Conservation (phyloP, 1,140 invertebrate species). For the Drosophila ananassae region DNA sequence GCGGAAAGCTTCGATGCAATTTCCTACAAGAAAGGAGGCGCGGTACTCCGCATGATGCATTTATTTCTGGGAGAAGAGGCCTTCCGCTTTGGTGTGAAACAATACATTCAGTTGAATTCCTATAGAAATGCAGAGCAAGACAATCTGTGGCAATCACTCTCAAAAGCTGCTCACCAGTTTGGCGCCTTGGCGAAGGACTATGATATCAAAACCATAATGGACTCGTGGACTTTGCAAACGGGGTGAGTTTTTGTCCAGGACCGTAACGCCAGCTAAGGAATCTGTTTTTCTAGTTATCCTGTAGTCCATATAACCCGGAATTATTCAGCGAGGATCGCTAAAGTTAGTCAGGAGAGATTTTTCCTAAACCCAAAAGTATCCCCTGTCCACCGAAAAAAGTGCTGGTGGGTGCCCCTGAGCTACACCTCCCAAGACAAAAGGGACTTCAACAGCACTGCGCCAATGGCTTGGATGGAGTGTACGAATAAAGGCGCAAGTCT, state of each 20-base stretch:
- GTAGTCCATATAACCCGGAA: slow-evolving; percentile 88
- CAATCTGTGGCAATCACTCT: slow-evolving; percentile 91
- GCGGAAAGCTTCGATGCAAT: slow-evolving; percentile 94
- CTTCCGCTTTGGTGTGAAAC: slow-evolving; percentile 88
- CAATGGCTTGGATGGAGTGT: slow-evolving; percentile 87
- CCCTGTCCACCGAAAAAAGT: slow-evolving; percentile 34
- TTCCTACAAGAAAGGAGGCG: slow-evolving; percentile 93
- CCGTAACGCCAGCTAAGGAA: too few species aligned
- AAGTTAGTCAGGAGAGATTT: slow-evolving; percentile 86
- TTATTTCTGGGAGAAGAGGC: slow-evolving; percentile 91
- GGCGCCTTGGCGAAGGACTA: slow-evolving; percentile 85
- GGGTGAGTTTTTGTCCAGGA: slow-evolving; percentile 79
- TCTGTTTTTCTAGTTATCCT: slow-evolving; percentile 86
- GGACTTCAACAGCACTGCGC: slow-evolving; percentile 88
- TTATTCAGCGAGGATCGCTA: slow-evolving; percentile 85
- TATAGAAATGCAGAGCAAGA: slow-evolving; percentile 91
- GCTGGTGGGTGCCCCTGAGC: slow-evolving; percentile 87
- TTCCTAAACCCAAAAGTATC: slow-evolving; percentile 60
- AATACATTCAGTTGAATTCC: slow-evolving; percentile 87
- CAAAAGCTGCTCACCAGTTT: slow-evolving; percentile 85
- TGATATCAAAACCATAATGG: slow-evolving; percentile 88
- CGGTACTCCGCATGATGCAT: slow-evolving; percentile 94
- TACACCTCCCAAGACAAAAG: slow-evolving; percentile 87
- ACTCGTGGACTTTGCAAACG: slow-evolving; percentile 92
- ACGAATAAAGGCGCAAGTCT: slow-evolving; percentile 54